phyloP scores from a whole-genome alignment of 2,888 invertebrate genomes.

The Drosophila falleni region DNA sequence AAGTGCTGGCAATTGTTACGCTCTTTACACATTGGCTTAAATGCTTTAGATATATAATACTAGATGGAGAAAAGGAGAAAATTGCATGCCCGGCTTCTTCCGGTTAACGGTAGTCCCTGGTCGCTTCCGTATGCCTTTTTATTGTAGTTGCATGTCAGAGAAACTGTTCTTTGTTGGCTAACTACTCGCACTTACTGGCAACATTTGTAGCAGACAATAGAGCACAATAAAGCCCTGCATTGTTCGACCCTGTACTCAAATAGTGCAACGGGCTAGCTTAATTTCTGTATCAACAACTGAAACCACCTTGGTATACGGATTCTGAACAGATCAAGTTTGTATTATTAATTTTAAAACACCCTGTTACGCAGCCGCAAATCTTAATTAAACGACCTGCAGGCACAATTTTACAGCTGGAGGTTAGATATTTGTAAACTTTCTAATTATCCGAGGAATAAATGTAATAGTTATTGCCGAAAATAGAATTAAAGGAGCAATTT shows the following conservation, averaged over 20 bases:
- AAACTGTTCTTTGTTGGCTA: slow-evolving; percentile 22
- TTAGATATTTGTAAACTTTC: too few species aligned
- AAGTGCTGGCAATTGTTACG: slow-evolving; percentile 68
- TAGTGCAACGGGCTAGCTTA: not conserved
- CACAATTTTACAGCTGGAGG: too few species aligned
- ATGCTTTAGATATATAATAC: not conserved
- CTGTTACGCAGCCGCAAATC: too few species aligned
- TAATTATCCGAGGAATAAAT: too few species aligned
- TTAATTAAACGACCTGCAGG: too few species aligned
- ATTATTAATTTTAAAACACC: too few species aligned
- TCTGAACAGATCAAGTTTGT: too few species aligned
- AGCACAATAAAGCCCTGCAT: slow-evolving; percentile 29
- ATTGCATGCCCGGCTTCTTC: slow-evolving; percentile 37
- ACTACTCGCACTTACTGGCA: slow-evolving; percentile 36
- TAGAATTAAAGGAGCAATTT: not conserved
- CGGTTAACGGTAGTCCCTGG: slow-evolving; percentile 18
- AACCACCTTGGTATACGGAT: too few species aligned
- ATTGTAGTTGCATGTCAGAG: slow-evolving; percentile 4
- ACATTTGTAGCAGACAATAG: slow-evolving; percentile 65
- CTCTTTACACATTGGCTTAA: slow-evolving; percentile 33
- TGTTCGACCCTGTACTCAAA: slow-evolving; percentile 19
- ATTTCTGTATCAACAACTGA: too few species aligned
- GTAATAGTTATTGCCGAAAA: not conserved
- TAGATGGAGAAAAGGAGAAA: slow-evolving; percentile 4
- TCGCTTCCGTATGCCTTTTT: slow-evolving; percentile 9